Evolutionary conservation across 53 echinoderm and acorn worm species (phyloP).

Genomic region (Temnopleurus reevesii): DNA sequence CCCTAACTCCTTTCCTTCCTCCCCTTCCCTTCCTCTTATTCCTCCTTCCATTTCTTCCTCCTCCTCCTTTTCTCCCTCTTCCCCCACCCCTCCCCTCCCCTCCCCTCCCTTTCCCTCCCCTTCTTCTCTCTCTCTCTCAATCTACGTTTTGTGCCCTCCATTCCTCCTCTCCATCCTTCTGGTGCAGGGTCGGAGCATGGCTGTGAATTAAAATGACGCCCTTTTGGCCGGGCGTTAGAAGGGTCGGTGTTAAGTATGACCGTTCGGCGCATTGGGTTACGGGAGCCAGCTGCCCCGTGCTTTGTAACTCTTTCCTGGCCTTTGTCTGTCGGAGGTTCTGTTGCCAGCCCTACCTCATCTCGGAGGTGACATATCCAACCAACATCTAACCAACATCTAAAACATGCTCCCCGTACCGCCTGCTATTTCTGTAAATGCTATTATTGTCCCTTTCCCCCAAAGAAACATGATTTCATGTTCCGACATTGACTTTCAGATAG

Average conservation of each 20-base stretch:
- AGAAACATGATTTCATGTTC: background rate
- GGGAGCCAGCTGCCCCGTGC: slow-evolving; percentile 48
- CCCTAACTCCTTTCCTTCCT: no score
- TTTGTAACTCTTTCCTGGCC: slow-evolving; percentile 25
- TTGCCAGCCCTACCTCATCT: background rate
- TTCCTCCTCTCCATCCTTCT: background rate
- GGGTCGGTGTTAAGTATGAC: slow-evolving; percentile 54
- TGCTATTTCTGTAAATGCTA: background rate
- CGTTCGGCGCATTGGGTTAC: slow-evolving; percentile 40
- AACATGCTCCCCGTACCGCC: background rate
- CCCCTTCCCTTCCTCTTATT: background rate
- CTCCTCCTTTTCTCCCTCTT: background rate
- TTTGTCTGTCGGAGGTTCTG: slow-evolving; percentile 24
- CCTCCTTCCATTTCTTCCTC: background rate
- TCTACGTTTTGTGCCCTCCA: no score
- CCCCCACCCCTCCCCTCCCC: background rate
- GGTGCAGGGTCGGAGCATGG: slow-evolving; percentile 11
- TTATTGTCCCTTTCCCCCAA: background rate
- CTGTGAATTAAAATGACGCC: slow-evolving; percentile 39
- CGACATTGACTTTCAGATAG: background rate
- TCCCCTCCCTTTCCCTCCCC: background rate
- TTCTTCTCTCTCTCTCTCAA: background rate
- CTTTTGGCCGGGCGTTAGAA: slow-evolving; percentile 29
- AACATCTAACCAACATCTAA: slow-evolving; percentile 39
- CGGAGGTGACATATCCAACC: slow-evolving; percentile 19